phyloP scores from a whole-genome alignment of 2,888 invertebrate genomes.

The Cepaea hortensis region DNA sequence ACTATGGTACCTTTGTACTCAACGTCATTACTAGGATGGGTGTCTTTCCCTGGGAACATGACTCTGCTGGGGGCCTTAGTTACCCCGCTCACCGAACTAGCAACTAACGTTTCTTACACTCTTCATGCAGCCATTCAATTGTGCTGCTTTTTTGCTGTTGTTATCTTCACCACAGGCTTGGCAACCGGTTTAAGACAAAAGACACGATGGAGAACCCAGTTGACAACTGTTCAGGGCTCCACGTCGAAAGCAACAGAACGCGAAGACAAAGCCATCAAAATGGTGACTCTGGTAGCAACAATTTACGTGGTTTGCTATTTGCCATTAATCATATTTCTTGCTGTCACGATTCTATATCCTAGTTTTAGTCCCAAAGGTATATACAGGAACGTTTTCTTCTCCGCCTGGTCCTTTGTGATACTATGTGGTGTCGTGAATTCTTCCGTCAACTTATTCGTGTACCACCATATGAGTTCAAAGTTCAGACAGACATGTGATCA shows the following conservation, averaged over 20 bases:
- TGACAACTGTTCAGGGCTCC: neutral
- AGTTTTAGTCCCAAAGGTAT: neutral
- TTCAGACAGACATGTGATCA: neutral
- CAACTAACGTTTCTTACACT: neutral
- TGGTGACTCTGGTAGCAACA: neutral
- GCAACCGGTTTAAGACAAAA: neutral
- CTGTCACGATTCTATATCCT: neutral
- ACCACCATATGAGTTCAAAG: slow-evolving; percentile 10
- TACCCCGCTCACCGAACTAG: neutral
- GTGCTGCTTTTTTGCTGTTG: neutral
- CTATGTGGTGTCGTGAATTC: neutral
- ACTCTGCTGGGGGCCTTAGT: neutral
- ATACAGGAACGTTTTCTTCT: slow-evolving; percentile 1
- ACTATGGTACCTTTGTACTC: neutral
- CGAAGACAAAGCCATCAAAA: neutral
- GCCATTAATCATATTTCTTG: neutral
- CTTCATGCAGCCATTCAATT: neutral
- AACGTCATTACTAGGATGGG: neutral
- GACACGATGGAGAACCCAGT: neutral
- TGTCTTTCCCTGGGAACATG: neutral
- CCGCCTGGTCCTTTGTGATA: neutral
- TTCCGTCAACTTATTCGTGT: neutral
- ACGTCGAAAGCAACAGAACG: neutral
- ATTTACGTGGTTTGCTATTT: neutral
- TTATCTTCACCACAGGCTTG: neutral